Percentiles rank a stretch among this genome's conserved stretches.
Conservation (phyloP, 2,888 invertebrate genomes). For the Leptopilina drosophilae region DNA sequence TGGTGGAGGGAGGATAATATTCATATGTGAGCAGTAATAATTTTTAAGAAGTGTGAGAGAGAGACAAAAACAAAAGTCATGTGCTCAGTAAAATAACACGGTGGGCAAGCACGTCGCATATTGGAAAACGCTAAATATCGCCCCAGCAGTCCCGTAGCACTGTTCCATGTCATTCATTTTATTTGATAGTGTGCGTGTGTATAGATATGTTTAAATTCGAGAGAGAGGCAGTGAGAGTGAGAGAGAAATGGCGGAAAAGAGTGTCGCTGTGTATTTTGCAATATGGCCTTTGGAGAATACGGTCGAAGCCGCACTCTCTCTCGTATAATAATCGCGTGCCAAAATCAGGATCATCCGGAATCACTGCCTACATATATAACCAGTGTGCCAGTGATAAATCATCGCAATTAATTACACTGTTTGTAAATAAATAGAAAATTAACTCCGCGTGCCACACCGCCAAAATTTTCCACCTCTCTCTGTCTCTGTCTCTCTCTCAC, state of each 20-base stretch:
- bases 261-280: neutral
- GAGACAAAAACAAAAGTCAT: conserved; percentile 46
- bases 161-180: conserved; percentile 71
- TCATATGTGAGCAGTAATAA: conserved; percentile 40
- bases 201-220: no score
- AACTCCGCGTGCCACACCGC: neutral
- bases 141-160: conserved; percentile 58
- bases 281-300: conserved; percentile 29
- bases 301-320: no score
- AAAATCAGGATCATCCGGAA: conserved; percentile 22
- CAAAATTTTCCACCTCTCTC: neutral
- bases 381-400: conserved; percentile 47
- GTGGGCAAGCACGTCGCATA: conserved; percentile 57
- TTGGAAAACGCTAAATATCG: conserved; percentile 74
- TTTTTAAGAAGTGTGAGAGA: conserved; percentile 40
- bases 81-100: conserved; percentile 50
- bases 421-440: conserved; percentile 29
- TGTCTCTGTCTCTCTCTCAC: no score
- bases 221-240: no score
- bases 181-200: conserved; percentile 57
- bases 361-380: conserved; percentile 1
- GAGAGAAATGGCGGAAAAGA: conserved; percentile 22
- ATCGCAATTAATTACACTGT: conserved; percentile 52
- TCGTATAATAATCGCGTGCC: conserved; percentile 5
- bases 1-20: neutral